Base-by-base conservation (phyloP, 2,797 vertebrate species). In the Lates japonicus region DNA sequence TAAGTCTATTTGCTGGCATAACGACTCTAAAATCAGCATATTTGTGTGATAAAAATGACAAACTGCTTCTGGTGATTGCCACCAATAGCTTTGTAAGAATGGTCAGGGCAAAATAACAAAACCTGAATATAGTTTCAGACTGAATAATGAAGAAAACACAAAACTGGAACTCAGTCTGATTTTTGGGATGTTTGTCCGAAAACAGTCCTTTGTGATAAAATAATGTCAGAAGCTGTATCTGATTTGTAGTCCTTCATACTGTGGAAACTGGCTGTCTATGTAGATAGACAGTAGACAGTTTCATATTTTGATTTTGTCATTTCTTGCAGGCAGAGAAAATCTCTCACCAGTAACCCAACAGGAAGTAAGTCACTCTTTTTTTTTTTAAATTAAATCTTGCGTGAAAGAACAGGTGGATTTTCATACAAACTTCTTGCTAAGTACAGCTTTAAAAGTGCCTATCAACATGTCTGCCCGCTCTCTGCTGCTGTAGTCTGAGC, bases 401-500 rank as follows among this genome's bases (percentile, higher is more conserved):
- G 66, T 69, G 64, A 65, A 68, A 55, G 11, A 7, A 39, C 37
- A 51, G 60, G 59, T 13, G 20, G 61, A 41, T 69, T 76, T 62
- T 61, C 33, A 51, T 7, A 51, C n/a, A 63, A 81, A 52, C 20
- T 10, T 51, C 42, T 75, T 20, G 13, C 41, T 49, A 16, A 54
- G 42, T 37, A 29, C 25, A 35, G 41, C 39, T 54, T 70, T 70
- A 49, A 60, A 74, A 46, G 14, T 58, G 14, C 14, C 52, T 19
- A 11, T 59, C 63, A 68, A n/a, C 33, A 16, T 46, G 33, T 70
- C 62, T 31, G 5, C 41, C 68, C 29, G 35, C 68, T 46, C 22
- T 60, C 42, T 73, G 68, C 63, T 14, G 70, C 81, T 58, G 51
- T 16, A 49, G 41, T 46, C 57, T 65, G 29, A 9, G 54, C 37